Conservation (phyloP, 2,113 vertebrate species). For the Gallinago undulata region DNA sequence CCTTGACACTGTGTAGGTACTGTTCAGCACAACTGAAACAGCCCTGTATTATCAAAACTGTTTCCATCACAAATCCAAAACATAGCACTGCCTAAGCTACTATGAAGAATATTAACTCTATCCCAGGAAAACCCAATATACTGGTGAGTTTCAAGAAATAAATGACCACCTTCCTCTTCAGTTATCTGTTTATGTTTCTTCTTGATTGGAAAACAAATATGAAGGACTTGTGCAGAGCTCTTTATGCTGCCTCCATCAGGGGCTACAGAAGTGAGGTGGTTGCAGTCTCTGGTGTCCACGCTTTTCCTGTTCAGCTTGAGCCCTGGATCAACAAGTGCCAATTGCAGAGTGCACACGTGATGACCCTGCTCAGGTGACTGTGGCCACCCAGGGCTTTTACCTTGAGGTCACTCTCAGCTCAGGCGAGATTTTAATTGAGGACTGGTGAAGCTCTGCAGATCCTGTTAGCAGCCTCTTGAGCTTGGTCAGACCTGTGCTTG, state of each 20-base stretch:
- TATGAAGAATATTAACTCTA: neutral
- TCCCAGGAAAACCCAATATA: neutral
- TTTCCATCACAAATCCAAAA: neutral
- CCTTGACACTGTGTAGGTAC: neutral
- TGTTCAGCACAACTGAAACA: neutral
- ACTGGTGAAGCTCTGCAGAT: neutral
- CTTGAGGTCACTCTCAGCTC: constrained; percentile 33
- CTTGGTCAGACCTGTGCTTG: neutral
- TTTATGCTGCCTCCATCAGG: neutral
- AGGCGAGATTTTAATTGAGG: neutral
- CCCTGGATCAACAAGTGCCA: neutral
- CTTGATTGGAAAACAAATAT: neutral
- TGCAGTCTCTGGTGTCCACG: neutral
- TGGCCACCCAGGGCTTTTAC: neutral
- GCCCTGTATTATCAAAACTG: neutral
- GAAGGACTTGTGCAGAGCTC: neutral
- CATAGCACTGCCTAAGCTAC: neutral
- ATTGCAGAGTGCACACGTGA: neutral
- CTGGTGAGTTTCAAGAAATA: neutral
- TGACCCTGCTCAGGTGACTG: neutral
- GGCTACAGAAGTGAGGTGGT: neutral
- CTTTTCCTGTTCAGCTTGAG: neutral
- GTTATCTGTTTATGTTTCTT: neutral
- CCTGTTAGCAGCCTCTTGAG: neutral
- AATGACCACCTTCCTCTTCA: neutral